Percentiles rank a stretch among this genome's conserved stretches.
phyloP scores from a whole-genome alignment of 2,797 vertebrate species.

The Pterois miles region DNA sequence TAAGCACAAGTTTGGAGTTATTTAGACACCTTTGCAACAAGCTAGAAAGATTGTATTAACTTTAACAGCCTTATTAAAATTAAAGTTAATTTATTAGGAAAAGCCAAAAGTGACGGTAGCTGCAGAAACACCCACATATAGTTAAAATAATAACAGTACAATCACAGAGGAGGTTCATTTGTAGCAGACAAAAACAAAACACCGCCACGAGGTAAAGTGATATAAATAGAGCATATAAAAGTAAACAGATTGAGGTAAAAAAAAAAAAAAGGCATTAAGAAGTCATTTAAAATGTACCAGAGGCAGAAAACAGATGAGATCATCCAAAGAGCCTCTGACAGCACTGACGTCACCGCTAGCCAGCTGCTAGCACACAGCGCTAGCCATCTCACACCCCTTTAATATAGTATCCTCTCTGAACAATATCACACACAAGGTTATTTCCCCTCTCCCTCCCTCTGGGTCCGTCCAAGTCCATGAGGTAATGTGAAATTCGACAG shows the following conservation, averaged over 20 bases:
- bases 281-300: constrained; percentile 5
- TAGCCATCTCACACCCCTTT: constrained; percentile 42
- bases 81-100: too few relatives aligned
- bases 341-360: constrained; percentile 41
- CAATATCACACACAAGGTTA: constrained; percentile 35
- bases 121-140: too few relatives aligned
- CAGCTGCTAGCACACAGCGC: constrained; percentile 22
- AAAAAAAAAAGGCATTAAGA: too few relatives aligned
- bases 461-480: constrained; percentile 23
- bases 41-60: too few relatives aligned
- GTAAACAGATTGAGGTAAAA: neutral
- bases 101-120: too few relatives aligned
- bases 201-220: neutral
- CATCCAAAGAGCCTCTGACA: constrained; percentile 32
- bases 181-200: neutral
- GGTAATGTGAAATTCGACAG: constrained; percentile 59
- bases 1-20: too few relatives aligned
- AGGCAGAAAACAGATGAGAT: constrained; percentile 57
- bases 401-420: constrained; percentile 45
- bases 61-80: too few relatives aligned
- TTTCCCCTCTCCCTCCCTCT: neutral
- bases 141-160: neutral
- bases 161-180: neutral
- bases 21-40: too few relatives aligned
- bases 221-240: neutral